Base-by-base conservation (phyloP, 2,888 invertebrate species). In the Tipula unca region DNA sequence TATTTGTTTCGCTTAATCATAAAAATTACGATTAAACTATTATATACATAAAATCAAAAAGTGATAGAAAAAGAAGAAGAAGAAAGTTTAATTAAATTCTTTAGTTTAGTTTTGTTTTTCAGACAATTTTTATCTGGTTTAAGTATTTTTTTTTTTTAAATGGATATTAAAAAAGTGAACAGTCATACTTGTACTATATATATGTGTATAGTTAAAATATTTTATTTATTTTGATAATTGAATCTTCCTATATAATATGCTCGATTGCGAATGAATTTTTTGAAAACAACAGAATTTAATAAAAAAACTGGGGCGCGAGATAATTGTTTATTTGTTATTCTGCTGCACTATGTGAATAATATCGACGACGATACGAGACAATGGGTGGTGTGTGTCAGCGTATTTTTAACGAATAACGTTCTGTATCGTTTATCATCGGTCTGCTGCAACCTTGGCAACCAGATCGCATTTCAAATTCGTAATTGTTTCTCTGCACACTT, bases 1-100 rank as follows among this genome's bases (percentile, higher is more conserved):
- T 69, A 25, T 69, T 69, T 69, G 25, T 69, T 69, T 69, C 69
- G 69, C 69, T 69, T 69, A 69, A 8, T 69, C 69, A 69, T 69
- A 69, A 69, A 69, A 69, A 69, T 69, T 69, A 25, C 69, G 69
- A 69, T 69, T 69, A 69, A 69, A 69, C 69, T 69, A 69, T n/a
- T n/a, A n/a, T n/a, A n/a, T n/a, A n/a, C n/a, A n/a, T 69, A 69
- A 25, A 69, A 69, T 69, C 69, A 25, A 69, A 20, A 69, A 39
- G 39, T 10, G 39, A 25, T 69, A 54, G 17, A 54, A 17, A n/a
- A n/a, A 69, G 25, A 69, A 20, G 14, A 69, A 69, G 69, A 69
- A 69, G 69, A 69, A 69, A 69, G 25, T 69, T 69, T 69, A 69
- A 69, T 69, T 69, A 69, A 69, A 69, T 69, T 69, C 25, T 69